phyloP scores from a whole-genome alignment of 2,888 invertebrate genomes.

The Eupithecia subfuscata region DNA sequence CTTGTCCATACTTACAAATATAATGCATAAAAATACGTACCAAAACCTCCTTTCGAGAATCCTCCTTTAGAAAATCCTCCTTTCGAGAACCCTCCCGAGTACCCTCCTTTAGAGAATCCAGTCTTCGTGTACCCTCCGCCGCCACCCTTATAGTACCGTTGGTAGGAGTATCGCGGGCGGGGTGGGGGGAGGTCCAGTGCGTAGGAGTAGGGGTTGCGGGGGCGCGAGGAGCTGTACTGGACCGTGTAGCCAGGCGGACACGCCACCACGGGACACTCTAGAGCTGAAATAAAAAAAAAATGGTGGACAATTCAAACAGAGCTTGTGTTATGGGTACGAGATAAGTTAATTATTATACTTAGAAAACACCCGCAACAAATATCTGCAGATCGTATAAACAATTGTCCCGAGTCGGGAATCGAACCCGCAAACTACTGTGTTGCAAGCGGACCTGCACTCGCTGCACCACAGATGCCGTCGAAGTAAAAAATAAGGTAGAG shows the following conservation, averaged over 20 bases:
- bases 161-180: constrained; percentile 69
- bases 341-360: no score
- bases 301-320: no score
- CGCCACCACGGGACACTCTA: constrained; percentile 77
- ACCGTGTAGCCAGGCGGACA: constrained; percentile 87
- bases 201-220: constrained; percentile 87
- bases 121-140: constrained; percentile 62
- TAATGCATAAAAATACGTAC: constrained; percentile 36
- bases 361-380: no score
- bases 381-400: no score
- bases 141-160: constrained; percentile 64
- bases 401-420: no score
- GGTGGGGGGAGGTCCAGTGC: constrained; percentile 82
- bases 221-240: constrained; percentile 65
- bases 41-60: constrained; percentile 52
- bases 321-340: no score
- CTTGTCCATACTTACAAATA: background rate
- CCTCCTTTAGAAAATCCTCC: constrained; percentile 61
- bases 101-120: constrained; percentile 61
- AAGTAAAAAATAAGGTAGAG: constrained; percentile 11
- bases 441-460: no score
- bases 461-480: no score
- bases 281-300: constrained; percentile 50
- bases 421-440: no score
- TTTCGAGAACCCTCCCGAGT: constrained; percentile 59